A percentile compares a stretch with the other conserved stretches of the same genome.
Conservation (phyloP, 2,797 vertebrate species). For the Eurystomus glaucurus region DNA sequence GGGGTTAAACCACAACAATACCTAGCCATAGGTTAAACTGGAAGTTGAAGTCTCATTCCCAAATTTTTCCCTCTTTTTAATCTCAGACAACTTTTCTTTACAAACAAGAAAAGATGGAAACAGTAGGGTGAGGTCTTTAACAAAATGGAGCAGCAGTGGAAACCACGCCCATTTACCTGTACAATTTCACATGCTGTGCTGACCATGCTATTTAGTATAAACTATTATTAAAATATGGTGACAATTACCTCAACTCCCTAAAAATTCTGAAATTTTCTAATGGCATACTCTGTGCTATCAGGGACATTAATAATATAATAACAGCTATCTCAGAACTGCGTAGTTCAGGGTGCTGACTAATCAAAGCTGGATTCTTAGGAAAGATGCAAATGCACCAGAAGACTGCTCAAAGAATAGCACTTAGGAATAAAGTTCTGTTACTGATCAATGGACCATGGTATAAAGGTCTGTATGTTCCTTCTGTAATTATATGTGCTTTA, state of each 20-base stretch:
- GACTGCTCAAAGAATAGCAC: not conserved
- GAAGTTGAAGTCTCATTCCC: not conserved
- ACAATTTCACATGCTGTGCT: not conserved
- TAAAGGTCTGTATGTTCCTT: not conserved
- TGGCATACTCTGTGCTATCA: not conserved
- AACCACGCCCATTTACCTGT: not conserved
- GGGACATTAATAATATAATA: not conserved
- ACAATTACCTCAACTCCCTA: not conserved
- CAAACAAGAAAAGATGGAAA: not conserved
- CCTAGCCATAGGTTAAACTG: not conserved
- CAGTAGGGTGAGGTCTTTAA: not conserved
- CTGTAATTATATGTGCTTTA: not conserved
- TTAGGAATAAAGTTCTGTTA: not conserved
- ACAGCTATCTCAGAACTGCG: not conserved
- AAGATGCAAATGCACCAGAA: not conserved
- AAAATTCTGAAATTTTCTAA: not conserved
- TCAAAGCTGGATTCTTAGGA: not conserved
- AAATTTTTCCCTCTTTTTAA: not conserved
- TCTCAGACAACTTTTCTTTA: not conserved
- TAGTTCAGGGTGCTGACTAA: not conserved
- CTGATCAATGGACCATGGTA: not conserved
- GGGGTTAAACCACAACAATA: fast-evolving
- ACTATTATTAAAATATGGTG: not conserved
- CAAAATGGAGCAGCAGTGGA: not conserved
- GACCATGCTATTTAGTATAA: not conserved